Base-by-base conservation (phyloP, 2,113 vertebrate species). In the Atherinomorus stipes region DNA sequence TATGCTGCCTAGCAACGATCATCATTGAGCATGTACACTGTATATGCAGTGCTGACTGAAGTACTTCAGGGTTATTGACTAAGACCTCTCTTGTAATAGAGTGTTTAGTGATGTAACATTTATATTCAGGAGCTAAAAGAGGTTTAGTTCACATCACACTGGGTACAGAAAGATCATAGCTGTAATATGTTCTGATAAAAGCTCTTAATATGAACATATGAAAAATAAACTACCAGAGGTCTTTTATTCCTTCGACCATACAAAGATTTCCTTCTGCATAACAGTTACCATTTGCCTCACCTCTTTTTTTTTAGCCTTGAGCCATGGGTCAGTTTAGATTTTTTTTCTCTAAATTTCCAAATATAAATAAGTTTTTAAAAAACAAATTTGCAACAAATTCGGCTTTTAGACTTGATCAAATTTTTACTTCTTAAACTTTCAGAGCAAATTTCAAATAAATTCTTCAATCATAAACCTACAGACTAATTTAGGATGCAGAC, bases 1-100 rank as follows among this genome's bases (percentile, higher is more conserved):
- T 38, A 26, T 70, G 61, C 53, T 83, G 51, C 84, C 79, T 88
- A 78, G 88, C 81, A 93, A 91, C 91, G 12, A 11, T 1, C 1
- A 28, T 37, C 42, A 28, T 18, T 70, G 21, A 34, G 44, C 45
- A 54, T 38, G 57, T 71, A 52, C 26, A 65, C 18, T 71, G 75
- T 81, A 21, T 65, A 66, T 62, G 50, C 60, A 74, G 38, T 13
- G 7, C 57, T 60, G 45, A 18, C 38, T 69, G 10, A 69, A 74
- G 67, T 28, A 50, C 58, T 57, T 71, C 11, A 54, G 51, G 37
- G 53, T 51, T 64, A 12, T 57, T 77, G 78, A 79, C 71, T 63
- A 49, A 82, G 62, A 67, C 85, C 76, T 71, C 84, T 84, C 42
- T 25, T 64, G 77, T 12, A 63, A 16, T 65, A 45, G n/a, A 68